These are phyloP conservation scores for Notospermus geniculatus DNA, from an alignment of 1,140 invertebrate species.

Conservation along the genomic window DNA sequence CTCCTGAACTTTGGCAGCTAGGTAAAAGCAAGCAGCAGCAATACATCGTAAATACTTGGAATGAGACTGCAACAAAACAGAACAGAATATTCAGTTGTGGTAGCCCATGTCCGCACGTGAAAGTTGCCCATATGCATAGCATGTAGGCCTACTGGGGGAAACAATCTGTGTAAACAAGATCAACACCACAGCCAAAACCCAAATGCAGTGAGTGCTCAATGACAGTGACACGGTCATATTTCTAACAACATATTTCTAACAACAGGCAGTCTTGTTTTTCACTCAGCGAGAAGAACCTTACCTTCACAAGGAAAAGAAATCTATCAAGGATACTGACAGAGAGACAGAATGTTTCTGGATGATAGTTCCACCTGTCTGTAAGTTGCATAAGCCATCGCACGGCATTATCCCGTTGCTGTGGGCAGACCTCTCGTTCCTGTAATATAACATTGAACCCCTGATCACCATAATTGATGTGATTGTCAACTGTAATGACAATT, in stretches of 20 bases:
- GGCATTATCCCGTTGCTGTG: slow-evolving; percentile 40
- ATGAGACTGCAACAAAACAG: slow-evolving; percentile 39
- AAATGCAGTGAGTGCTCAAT: too few species aligned
- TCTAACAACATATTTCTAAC: too few species aligned
- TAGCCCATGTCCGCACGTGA: too few species aligned
- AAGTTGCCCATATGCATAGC: too few species aligned
- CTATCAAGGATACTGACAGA: slow-evolving; percentile 44
- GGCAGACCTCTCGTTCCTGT: slow-evolving; percentile 32
- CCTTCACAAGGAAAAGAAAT: slow-evolving; percentile 51
- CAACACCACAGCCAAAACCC: too few species aligned
- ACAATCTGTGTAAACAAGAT: too few species aligned
- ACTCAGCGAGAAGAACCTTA: slow-evolving; percentile 16
- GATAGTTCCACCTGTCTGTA: slow-evolving; percentile 42
- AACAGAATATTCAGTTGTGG: not conserved
- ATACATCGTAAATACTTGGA: slow-evolving; percentile 55
- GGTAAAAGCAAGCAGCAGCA: slow-evolving; percentile 50
- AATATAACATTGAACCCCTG: slow-evolving; percentile 6
- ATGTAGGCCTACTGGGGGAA: too few species aligned
- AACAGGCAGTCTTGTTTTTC: too few species aligned
- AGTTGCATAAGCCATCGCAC: slow-evolving; percentile 43
- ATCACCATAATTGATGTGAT: not conserved
- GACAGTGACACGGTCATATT: too few species aligned
- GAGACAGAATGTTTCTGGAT: slow-evolving; percentile 49
- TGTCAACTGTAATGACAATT: too few species aligned
- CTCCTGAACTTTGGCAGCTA: slow-evolving; percentile 55